A percentile compares a stretch with the other conserved stretches of the same genome.
These are phyloP conservation scores for Poeciliopsis paucimaculata DNA, from an alignment of 2,797 vertebrate genomes.

Conservation along the genomic window DNA sequence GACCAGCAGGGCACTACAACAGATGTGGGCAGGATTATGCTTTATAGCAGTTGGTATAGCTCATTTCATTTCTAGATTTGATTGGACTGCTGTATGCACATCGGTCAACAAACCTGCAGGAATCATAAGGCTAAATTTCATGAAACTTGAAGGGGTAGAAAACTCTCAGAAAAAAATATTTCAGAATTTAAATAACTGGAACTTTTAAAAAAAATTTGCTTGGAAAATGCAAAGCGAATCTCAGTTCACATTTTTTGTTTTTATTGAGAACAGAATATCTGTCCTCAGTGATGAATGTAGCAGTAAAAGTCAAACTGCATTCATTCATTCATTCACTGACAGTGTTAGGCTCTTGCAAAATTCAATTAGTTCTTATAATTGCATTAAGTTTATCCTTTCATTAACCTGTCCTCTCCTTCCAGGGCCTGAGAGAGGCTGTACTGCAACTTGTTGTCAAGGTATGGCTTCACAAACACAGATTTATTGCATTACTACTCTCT, in stretches of 20 bases:
- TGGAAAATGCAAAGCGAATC: neutral
- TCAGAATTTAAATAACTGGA: neutral
- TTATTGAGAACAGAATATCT: neutral
- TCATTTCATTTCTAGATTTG: neutral
- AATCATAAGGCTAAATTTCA: neutral
- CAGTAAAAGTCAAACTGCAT: conserved; percentile 10
- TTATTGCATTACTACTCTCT: neutral
- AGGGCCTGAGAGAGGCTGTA: conserved; percentile 85
- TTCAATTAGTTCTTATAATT: conserved; percentile 54
- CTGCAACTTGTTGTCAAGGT: conserved; percentile 82
- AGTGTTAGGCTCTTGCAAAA: conserved; percentile 21
- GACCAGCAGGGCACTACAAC: neutral
- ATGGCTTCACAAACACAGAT: conserved; percentile 23
- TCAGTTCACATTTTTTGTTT: neutral
- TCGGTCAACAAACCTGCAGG: neutral
- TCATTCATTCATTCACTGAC: too few species aligned
- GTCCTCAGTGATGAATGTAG: neutral
- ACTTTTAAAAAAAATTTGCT: neutral
- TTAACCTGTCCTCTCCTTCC: conserved; percentile 46
- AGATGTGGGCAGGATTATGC: neutral
- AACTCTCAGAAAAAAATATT: neutral
- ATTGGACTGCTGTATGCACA: neutral
- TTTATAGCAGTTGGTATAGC: neutral
- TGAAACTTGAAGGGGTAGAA: neutral
- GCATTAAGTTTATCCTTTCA: conserved; percentile 49